Evolutionary conservation across 2,797 vertebrate genomes (phyloP).

Genomic region (Diceros bicornis): DNA sequence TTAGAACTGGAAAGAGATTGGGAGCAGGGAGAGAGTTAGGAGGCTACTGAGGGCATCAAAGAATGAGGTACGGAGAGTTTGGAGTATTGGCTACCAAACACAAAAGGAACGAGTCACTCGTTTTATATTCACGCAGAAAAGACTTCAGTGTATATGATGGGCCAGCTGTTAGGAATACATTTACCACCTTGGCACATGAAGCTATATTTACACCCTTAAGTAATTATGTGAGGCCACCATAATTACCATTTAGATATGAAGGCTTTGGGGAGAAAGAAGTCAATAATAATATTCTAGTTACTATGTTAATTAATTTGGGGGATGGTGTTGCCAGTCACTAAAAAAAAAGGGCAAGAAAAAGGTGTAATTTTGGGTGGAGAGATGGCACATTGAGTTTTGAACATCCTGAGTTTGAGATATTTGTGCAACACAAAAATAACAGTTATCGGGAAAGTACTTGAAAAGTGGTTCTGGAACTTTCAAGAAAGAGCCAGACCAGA

Average conservation of each 20-base stretch:
- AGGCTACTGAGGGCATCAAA: not conserved
- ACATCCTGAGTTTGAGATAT: constrained; percentile 12
- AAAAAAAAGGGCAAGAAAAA: not conserved
- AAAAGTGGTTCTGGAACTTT: not conserved
- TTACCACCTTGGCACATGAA: not conserved
- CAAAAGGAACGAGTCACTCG: not conserved
- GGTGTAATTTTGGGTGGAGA: not conserved
- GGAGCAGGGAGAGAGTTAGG: not conserved
- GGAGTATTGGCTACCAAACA: not conserved
- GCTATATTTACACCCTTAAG: not conserved
- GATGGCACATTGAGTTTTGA: not conserved
- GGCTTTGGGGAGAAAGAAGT: not conserved
- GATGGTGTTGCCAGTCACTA: not conserved
- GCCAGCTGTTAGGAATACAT: not conserved
- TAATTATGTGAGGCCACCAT: not conserved
- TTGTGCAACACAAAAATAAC: not conserved
- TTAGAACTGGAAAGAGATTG: not conserved
- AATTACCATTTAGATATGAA: not conserved
- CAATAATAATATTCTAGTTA: not conserved
- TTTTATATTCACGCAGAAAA: constrained; percentile 1
- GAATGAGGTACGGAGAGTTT: not conserved
- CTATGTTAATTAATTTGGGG: not conserved
- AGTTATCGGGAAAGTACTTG: not conserved
- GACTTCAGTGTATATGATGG: not conserved
- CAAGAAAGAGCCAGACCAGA: not conserved